A percentile compares a stretch with the other conserved stretches of the same genome.
Evolutionary conservation across 2,797 vertebrate genomes (phyloP).

Genomic region (Karalla daura): DNA sequence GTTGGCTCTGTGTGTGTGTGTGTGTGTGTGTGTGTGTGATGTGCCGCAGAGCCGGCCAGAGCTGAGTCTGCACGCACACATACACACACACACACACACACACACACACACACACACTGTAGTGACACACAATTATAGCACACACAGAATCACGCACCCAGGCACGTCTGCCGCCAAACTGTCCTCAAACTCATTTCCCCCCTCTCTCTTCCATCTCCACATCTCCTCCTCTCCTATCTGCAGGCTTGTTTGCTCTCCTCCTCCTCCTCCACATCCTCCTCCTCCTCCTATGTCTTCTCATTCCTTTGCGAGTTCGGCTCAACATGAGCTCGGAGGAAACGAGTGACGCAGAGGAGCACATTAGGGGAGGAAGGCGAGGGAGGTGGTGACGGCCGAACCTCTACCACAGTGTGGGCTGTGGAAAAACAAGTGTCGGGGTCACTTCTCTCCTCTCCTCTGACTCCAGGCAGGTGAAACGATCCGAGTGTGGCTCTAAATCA

Average conservation of each 20-base stretch:
- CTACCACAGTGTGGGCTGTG: background rate
- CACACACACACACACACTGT: no score
- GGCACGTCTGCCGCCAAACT: no score
- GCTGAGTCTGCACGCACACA: slow-evolving; percentile 43
- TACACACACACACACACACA: slow-evolving; percentile 13
- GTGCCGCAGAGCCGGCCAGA: slow-evolving; percentile 57
- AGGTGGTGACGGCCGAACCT: slow-evolving; percentile 34
- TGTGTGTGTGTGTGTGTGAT: no score
- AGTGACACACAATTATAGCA: no score
- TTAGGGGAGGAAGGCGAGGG: slow-evolving; percentile 18
- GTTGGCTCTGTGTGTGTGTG: slow-evolving; percentile 60
- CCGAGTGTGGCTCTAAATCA: slow-evolving; percentile 16
- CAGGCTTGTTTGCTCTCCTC: slow-evolving; percentile 53
- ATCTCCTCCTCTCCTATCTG: slow-evolving; percentile 44
- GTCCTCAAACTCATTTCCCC: slow-evolving; percentile 35
- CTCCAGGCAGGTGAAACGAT: slow-evolving; percentile 5
- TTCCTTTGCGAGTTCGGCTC: slow-evolving; percentile 56
- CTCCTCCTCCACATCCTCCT: slow-evolving; percentile 57
- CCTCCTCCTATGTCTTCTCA: no score
- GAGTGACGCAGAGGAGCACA: slow-evolving; percentile 11
- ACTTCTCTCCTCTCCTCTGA: background rate
- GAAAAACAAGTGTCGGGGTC: slow-evolving; percentile 28
- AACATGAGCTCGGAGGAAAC: slow-evolving; percentile 19
- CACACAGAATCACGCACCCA: background rate
- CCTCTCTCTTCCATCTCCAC: slow-evolving; percentile 24